A percentile compares a stretch with the other conserved stretches of the same genome.
Evolutionary conservation across 2,797 vertebrate species (phyloP).

Genomic region (Micromesistius poutassou): DNA sequence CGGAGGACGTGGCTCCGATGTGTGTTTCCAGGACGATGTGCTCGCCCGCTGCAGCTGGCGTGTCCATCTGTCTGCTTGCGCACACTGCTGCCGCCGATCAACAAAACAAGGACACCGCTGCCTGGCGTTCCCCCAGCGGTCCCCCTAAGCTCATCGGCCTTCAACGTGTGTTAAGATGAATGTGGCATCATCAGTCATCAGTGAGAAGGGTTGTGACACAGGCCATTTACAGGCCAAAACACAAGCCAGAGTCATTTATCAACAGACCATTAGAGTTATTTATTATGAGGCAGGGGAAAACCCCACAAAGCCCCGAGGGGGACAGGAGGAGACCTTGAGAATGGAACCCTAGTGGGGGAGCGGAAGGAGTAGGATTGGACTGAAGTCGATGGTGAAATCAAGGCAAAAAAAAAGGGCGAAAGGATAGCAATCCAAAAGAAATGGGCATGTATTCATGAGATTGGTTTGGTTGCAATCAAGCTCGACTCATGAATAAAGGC

Average conservation of each 20-base stretch:
- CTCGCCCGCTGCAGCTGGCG: constrained; percentile 12
- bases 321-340: not conserved
- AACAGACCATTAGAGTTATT: not conserved
- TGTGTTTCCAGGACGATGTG: too few species aligned
- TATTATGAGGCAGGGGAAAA: not conserved
- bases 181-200: not conserved
- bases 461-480: too few species aligned
- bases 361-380: not conserved
- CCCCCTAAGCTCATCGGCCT: not conserved
- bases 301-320: too few species aligned
- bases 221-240: not conserved
- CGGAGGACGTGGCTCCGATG: too few species aligned
- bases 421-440: too few species aligned
- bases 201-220: not conserved
- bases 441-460: too few species aligned
- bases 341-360: not conserved
- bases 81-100: constrained; percentile 21
- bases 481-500: too few species aligned
- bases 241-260: not conserved
- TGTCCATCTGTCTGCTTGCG: constrained; percentile 17
- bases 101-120: constrained; percentile 19
- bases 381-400: too few species aligned
- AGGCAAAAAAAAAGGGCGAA: too few species aligned
- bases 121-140: not conserved
- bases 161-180: not conserved